Evolutionary conservation across 2,888 invertebrate genomes (phyloP).

Genomic region (Alviniconcha strummeri): DNA sequence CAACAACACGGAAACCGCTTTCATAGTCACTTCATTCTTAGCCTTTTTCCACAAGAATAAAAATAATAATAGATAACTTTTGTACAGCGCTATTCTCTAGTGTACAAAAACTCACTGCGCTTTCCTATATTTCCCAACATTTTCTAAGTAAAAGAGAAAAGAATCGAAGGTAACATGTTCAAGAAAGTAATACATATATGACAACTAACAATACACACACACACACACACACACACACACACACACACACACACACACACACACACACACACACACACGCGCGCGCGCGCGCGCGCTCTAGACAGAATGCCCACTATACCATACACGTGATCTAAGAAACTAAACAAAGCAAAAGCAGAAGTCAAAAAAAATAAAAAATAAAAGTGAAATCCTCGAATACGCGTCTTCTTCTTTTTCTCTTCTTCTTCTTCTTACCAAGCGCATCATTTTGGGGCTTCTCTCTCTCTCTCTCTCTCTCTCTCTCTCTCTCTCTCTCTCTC

Average conservation of each 20-base stretch:
- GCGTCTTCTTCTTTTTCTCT: too few relatives aligned
- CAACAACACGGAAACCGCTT: too few relatives aligned
- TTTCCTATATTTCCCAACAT: too few relatives aligned
- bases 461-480: background rate
- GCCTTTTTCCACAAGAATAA: too few relatives aligned
- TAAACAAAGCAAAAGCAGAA: background rate
- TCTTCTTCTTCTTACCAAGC: background rate
- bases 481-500: too few relatives aligned
- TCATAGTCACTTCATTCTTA: too few relatives aligned
- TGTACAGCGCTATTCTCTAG: too few relatives aligned
- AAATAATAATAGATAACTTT: too few relatives aligned
- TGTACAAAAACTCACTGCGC: too few relatives aligned
- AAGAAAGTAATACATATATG: too few relatives aligned
- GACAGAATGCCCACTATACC: background rate
- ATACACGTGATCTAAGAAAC: background rate
- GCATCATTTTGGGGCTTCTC: background rate
- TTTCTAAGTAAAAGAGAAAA: too few relatives aligned
- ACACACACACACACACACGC: conserved; percentile 2
- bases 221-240: background rate
- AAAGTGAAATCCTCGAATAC: background rate
- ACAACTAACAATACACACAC: background rate
- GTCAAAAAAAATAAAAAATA: conserved; percentile 1
- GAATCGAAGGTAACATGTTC: too few relatives aligned
- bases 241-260: background rate
- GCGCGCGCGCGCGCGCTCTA: background rate